Base-by-base conservation (phyloP, 2,113 vertebrate genomes). In the Rostratula benghalensis region DNA sequence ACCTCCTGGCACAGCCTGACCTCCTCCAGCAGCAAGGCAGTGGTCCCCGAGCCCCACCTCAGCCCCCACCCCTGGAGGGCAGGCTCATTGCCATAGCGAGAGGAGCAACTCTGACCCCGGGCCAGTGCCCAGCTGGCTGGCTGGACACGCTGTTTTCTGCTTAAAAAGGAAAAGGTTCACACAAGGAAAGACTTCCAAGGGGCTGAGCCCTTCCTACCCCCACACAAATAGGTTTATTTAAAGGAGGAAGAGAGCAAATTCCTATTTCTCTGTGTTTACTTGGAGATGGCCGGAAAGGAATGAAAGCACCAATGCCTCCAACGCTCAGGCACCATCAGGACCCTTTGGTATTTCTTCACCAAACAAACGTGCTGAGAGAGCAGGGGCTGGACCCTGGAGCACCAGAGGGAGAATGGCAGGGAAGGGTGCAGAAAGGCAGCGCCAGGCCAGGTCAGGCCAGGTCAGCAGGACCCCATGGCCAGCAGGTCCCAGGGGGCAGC, bases 241-340 rank as follows among this genome's bases (percentile, higher is more conserved):
- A 83, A 77, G 67, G 95, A 94, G 86, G 95, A 95, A 96, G 96
- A 90, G 43, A 95, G 93, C 90, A 95, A 96, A 95, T 93, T 95
- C 87, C 89, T 93, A 83, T 94, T 97, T 94, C 89, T 87, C 93
- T 81, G 46, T 97, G 95, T 96, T 96, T 96, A 97, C 94, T 96
- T 97, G 95, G 93, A 96, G 93, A 96, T 90, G 95, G 88, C 95
- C 23, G 30, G 92, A 93, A 86, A 90, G 94, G 95, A 97, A 96
- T 94, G 92, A 94, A 95, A 92, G 94, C 94, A 89, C 77, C 74
- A 17, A 24, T 22, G 86, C 65, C 57, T 93, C 70, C 24, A 84
- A 15, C 6, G 6, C 65, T 37, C 61, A 18, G 56, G 61, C 86
- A 89, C 71, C 83, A 57, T 65, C 53, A 33, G n/a, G 65, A 68